Conservation (phyloP, 2,113 vertebrate species). For the Sorex araneus region DNA sequence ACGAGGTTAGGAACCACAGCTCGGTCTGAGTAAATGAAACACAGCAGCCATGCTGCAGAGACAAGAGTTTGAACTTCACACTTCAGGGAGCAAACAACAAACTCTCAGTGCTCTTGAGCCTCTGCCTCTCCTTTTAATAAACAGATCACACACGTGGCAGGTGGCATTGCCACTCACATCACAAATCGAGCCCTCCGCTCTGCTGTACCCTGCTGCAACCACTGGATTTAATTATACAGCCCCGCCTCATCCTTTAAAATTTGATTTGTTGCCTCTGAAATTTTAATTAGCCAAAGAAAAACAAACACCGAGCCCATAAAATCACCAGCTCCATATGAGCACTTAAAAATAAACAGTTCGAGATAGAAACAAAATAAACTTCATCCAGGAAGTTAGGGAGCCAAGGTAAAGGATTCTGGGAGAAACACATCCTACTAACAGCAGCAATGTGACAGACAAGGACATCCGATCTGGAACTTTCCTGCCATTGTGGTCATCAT, state of each 20-base stretch:
- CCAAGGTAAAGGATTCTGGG: background rate
- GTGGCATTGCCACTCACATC: background rate
- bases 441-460: background rate
- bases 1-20: background rate
- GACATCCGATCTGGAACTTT: background rate
- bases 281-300: slow-evolving; percentile 73
- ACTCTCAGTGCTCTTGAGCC: background rate
- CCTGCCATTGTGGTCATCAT: background rate
- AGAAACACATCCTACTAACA: background rate
- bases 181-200: background rate
- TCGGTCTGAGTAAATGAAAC: background rate
- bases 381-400: background rate
- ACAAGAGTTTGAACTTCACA: background rate
- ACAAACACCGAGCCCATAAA: slow-evolving; percentile 66
- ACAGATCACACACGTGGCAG: background rate
- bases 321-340: background rate
- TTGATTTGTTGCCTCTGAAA: slow-evolving; percentile 75
- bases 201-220: background rate
- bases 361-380: background rate
- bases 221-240: slow-evolving; percentile 48
- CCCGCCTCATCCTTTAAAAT: slow-evolving; percentile 29
- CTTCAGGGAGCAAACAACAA: background rate
- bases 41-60: background rate
- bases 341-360: slow-evolving; percentile 22
- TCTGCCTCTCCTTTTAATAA: background rate